phyloP scores from a whole-genome alignment of 2,113 vertebrate genomes.

The Sceloporus tristichus region DNA sequence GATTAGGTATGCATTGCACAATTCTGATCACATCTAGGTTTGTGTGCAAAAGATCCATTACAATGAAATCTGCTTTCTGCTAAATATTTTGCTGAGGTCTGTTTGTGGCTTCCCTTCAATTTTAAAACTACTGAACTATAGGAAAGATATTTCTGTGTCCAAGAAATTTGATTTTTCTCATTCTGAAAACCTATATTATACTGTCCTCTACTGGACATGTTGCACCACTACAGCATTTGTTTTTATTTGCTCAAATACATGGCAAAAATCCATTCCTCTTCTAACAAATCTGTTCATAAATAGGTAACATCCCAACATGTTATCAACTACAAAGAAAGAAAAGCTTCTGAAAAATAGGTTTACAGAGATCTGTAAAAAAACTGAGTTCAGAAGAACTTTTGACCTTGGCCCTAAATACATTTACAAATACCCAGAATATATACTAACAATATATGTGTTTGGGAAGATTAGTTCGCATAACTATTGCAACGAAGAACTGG shows the following conservation, averaged over 20 bases:
- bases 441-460: neutral
- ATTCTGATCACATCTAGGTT: neutral
- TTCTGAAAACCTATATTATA: conserved; percentile 66
- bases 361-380: neutral
- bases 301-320: neutral
- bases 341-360: neutral
- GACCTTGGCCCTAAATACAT: neutral
- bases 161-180: neutral
- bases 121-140: neutral
- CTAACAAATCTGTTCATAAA: neutral
- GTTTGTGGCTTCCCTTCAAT: neutral
- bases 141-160: neutral
- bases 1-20: neutral
- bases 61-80: neutral
- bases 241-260: neutral
- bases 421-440: neutral
- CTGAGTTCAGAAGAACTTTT: neutral
- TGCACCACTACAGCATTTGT: conserved; percentile 64
- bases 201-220: conserved; percentile 76
- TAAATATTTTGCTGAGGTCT: neutral
- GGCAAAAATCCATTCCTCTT: neutral
- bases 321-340: neutral
- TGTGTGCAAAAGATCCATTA: neutral
- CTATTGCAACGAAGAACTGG: neutral
- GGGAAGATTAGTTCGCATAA: neutral